Evolutionary conservation across 2,797 vertebrate genomes (phyloP).

Genomic region (Mormyrops boulengeri): DNA sequence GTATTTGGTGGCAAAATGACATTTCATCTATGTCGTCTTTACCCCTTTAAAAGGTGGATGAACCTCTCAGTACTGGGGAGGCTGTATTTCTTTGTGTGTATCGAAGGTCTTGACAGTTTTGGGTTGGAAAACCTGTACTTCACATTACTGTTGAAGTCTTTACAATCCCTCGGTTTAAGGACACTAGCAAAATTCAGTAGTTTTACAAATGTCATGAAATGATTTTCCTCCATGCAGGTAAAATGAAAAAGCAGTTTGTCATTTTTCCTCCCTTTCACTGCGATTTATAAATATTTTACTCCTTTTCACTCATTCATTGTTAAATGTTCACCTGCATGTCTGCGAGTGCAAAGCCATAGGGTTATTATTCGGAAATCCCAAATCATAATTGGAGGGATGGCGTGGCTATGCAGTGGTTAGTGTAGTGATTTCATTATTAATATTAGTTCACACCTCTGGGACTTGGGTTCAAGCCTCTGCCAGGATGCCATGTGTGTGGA

Average conservation of each 20-base stretch:
- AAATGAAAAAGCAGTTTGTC: background rate
- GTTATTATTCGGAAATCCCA: background rate
- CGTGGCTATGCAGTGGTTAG: background rate
- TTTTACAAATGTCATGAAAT: background rate
- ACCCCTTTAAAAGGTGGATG: background rate
- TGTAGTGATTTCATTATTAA: background rate
- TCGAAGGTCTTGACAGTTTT: background rate
- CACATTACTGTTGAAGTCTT: background rate
- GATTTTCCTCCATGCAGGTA: background rate
- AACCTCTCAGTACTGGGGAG: background rate
- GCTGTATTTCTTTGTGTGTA: background rate
- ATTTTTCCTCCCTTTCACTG: background rate
- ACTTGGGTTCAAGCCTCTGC: background rate
- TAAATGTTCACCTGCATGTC: background rate
- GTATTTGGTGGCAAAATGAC: background rate
- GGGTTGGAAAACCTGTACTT: background rate
- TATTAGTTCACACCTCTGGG: background rate
- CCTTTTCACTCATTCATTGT: background rate
- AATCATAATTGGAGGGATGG: background rate
- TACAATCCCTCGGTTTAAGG: background rate
- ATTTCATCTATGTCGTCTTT: background rate
- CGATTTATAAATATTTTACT: background rate
- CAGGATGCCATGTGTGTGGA: background rate
- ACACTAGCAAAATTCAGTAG: background rate
- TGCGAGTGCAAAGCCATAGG: background rate